These are phyloP conservation scores for Chelmon rostratus DNA, from an alignment of 2,797 vertebrate species.

Conservation along the genomic window DNA sequence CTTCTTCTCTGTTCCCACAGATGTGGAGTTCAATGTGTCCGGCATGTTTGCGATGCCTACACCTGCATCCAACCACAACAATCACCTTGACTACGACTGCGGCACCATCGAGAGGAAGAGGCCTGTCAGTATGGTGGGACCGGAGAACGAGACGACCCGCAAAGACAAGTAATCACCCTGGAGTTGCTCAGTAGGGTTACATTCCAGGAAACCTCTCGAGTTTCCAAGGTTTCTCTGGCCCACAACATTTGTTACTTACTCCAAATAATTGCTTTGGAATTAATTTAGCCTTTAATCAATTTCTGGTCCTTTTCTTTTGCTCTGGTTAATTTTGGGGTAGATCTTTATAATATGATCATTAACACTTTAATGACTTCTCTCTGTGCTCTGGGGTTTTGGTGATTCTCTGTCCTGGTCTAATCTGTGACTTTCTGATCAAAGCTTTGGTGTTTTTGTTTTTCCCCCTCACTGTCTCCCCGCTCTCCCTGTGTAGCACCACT, in stretches of 20 bases:
- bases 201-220: neutral
- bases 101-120: constrained; percentile 93
- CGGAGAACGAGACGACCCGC: constrained; percentile 90
- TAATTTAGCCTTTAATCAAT: constrained; percentile 41
- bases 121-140: constrained; percentile 92
- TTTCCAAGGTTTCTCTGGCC: neutral
- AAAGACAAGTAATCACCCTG: constrained; percentile 90
- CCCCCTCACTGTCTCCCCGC: constrained; percentile 62
- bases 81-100: constrained; percentile 88
- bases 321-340: constrained; percentile 7
- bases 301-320: constrained; percentile 27
- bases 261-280: constrained; percentile 12
- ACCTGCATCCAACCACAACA: constrained; percentile 90
- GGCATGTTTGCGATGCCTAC: constrained; percentile 92
- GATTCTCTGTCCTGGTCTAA: constrained; percentile 61
- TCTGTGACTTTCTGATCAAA: constrained; percentile 55
- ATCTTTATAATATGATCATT: constrained; percentile 11
- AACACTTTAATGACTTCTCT: constrained; percentile 27
- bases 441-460: constrained; percentile 72
- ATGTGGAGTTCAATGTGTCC: constrained; percentile 97
- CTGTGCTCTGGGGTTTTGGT: constrained; percentile 53
- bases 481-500: constrained; percentile 91
- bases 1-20: constrained; percentile 76
- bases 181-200: neutral
- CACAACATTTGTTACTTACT: neutral